Percentiles rank a stretch among this genome's conserved stretches.
Conservation (phyloP, 1,140 invertebrate species). For the Steinernema feltiae region DNA sequence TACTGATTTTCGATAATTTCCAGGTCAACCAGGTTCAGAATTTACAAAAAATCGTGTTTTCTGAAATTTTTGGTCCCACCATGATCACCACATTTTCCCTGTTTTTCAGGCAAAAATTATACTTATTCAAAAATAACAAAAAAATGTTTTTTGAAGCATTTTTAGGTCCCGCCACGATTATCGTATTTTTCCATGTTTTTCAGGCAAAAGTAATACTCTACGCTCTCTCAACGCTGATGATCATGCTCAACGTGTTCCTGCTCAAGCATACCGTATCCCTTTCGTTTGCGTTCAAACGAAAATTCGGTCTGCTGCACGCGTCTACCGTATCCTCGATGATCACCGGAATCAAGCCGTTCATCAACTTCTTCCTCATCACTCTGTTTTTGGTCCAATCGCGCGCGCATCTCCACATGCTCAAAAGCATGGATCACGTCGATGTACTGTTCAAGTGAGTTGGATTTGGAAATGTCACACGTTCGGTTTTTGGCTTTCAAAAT, state of each 20-base stretch:
- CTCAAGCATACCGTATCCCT: slow-evolving; percentile 24
- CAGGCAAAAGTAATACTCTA: slow-evolving; percentile 17
- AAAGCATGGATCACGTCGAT: slow-evolving; percentile 33
- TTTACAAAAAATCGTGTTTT: not conserved
- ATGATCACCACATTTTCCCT: too few relatives aligned
- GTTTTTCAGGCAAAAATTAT: too few relatives aligned
- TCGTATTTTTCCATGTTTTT: too few relatives aligned
- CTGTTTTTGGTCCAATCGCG: slow-evolving; percentile 38
- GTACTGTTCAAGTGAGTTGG: slow-evolving; percentile 1
- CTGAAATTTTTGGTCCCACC: not conserved
- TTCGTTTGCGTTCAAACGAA: slow-evolving; percentile 24
- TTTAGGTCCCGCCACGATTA: too few relatives aligned
- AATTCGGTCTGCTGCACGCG: slow-evolving; percentile 45
- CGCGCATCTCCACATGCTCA: slow-evolving; percentile 43
- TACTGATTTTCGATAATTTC: too few relatives aligned
- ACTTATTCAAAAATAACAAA: too few relatives aligned
- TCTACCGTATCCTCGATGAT: slow-evolving; percentile 50
- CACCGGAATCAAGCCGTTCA: slow-evolving; percentile 48
- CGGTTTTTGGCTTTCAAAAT: slow-evolving; percentile 8
- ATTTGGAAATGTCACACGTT: slow-evolving; percentile 7
- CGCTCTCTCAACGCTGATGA: slow-evolving; percentile 5
- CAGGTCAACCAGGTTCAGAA: too few relatives aligned
- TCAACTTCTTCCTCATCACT: slow-evolving; percentile 37
- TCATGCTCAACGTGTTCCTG: slow-evolving; percentile 27
- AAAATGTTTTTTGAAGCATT: too few relatives aligned